phyloP scores from a whole-genome alignment of 1,140 invertebrate species.

The Penaeus indicus region DNA sequence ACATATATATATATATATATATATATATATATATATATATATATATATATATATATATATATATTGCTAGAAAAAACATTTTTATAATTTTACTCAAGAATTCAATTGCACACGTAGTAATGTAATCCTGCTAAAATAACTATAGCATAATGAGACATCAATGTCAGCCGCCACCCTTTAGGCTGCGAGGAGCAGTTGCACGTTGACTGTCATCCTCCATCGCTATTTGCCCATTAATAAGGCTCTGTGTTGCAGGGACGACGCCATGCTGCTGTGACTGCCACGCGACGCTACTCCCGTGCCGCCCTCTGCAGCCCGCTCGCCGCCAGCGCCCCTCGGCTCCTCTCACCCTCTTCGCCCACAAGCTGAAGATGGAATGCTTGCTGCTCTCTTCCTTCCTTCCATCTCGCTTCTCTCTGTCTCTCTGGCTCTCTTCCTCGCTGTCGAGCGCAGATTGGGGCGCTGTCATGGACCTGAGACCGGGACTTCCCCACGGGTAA shows the following conservation, averaged over 20 bases:
- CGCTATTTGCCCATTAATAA: neutral
- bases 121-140: too few species aligned
- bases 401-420: neutral
- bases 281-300: neutral
- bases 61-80: too few species aligned
- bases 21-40: too few species aligned
- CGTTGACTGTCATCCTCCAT: too few species aligned
- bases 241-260: constrained; percentile 21
- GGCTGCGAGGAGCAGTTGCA: too few species aligned
- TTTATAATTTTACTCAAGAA: too few species aligned
- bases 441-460: constrained; percentile 27
- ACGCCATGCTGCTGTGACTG: neutral
- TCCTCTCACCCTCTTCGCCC: neutral
- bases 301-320: neutral
- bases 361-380: constrained; percentile 30
- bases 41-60: too few species aligned
- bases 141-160: too few species aligned
- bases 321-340: neutral
- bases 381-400: neutral
- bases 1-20: too few species aligned
- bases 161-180: too few species aligned
- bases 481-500: constrained; percentile 27
- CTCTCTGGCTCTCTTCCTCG: constrained; percentile 1
- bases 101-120: too few species aligned
- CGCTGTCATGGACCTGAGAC: constrained; percentile 17